phyloP scores from a whole-genome alignment of 2,888 invertebrate genomes.

The Euzophera pinguis region DNA sequence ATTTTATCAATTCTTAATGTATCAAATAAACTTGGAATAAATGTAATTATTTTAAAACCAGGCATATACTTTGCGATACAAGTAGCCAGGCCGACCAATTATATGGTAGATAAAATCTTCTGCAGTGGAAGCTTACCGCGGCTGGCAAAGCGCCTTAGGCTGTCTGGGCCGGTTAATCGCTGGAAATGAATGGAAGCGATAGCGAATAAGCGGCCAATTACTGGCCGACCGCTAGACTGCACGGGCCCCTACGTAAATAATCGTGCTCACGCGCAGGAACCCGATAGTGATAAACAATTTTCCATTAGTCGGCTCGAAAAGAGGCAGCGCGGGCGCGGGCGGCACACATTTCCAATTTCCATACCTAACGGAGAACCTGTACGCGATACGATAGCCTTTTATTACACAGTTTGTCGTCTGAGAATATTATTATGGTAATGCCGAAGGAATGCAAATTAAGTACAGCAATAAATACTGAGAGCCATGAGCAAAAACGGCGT shows the following conservation, averaged over 20 bases:
- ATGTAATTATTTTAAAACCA: background rate
- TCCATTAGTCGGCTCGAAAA: constrained; percentile 51
- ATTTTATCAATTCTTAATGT: too few relatives aligned
- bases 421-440: constrained; percentile 68
- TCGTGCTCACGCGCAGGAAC: constrained; percentile 65
- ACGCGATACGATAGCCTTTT: constrained; percentile 58
- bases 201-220: constrained; percentile 73
- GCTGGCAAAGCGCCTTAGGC: constrained; percentile 40
- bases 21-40: too few relatives aligned
- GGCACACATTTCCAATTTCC: constrained; percentile 50
- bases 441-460: constrained; percentile 63
- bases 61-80: background rate
- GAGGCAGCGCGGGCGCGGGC: constrained; percentile 32
- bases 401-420: constrained; percentile 59
- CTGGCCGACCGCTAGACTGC: constrained; percentile 51
- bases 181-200: constrained; percentile 72
- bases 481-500: constrained; percentile 39
- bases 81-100: constrained; percentile 11
- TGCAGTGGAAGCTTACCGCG: constrained; percentile 45
- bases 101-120: constrained; percentile 31
- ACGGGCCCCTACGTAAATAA: constrained; percentile 66
- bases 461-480: constrained; percentile 59
- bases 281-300: constrained; percentile 69
- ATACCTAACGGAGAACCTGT: constrained; percentile 51
- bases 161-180: constrained; percentile 58